Evolutionary conservation across 2,888 invertebrate species (phyloP).

Genomic region (Cheilosia vulpina): DNA sequence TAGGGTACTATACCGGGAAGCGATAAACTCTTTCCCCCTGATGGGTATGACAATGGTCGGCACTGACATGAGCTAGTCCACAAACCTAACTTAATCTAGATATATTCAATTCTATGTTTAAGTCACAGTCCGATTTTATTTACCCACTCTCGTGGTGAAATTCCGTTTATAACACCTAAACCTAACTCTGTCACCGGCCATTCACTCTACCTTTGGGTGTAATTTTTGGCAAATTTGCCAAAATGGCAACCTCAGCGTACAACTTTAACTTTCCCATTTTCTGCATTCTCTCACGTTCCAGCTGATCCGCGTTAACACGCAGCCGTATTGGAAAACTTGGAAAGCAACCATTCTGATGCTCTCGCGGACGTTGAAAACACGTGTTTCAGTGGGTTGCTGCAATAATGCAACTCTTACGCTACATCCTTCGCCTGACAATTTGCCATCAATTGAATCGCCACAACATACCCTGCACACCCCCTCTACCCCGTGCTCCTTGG

Average conservation of each 20-base stretch:
- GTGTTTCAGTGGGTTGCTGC: constrained; percentile 43
- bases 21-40: too few relatives aligned
- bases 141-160: too few relatives aligned
- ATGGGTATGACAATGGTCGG: too few relatives aligned
- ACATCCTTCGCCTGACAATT: not conserved
- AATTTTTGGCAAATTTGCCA: not conserved
- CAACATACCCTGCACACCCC: not conserved
- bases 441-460: constrained; percentile 16
- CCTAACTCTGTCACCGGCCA: too few relatives aligned
- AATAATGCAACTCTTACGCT: constrained; percentile 61
- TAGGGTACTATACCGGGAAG: too few relatives aligned
- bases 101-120: too few relatives aligned
- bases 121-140: too few relatives aligned
- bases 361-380: constrained; percentile 45
- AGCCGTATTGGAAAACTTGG: constrained; percentile 53
- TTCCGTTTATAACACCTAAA: too few relatives aligned
- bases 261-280: constrained; percentile 1
- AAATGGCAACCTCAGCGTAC: not conserved
- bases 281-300: constrained; percentile 42
- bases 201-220: not conserved
- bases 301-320: constrained; percentile 13
- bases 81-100: too few relatives aligned
- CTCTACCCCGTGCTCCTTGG: not conserved
- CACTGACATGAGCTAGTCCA: too few relatives aligned
- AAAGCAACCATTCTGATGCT: constrained; percentile 20